Evolutionary conservation across 2,797 vertebrate genomes (phyloP), one percentile per base, ranked within the genome.

Genomic region (Onychomys arenicola): DNA sequence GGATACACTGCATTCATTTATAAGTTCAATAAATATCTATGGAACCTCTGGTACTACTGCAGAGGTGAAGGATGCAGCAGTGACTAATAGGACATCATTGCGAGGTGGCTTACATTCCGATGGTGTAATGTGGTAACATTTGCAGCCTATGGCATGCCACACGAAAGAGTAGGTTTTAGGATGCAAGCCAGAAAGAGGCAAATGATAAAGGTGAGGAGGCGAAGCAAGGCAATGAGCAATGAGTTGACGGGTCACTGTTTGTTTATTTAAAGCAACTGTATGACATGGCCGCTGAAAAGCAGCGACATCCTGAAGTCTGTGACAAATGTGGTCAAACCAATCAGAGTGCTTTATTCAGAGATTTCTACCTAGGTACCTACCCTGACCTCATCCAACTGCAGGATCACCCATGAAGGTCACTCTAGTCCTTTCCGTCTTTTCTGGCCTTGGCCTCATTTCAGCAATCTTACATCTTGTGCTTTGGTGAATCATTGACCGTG

Each of bases 21-120:
- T 27, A 89, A 94, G 73, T 76, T 93, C 63, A 86, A 7, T 94
- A 97, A 86, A 89, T 81, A 92, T 78, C 82, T 73, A 82, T 83
- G 61, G 75, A 52, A 21, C 78, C n/a, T 10, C 63, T 89, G 93
- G 89, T 49, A 52, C 91, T 83, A 81, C 69, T 49, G 69, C 90
- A 75, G 34, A 57, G 83, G 65, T 67, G 11, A 73, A 40, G 83
- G 25, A 46, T 32, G 2, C 1, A 81, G 63, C 46, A 13, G 21
- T 8, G 71, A 93, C 59, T 61, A 63, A 49, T 10, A 87, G 88
- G 96, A 88, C 63, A n/a, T 95, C 83, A 91, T 78, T 43, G 0
- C 25, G 43, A 12, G 5, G n/a, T 5, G 29, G 57, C 55, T 80
- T 61, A 2, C 8, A 59, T 69, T 65, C 93, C 67, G 12, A 46